Percentiles rank a stretch among this genome's conserved stretches.
phyloP scores from a whole-genome alignment of 2,797 vertebrate genomes.

The Scolopax rusticola region DNA sequence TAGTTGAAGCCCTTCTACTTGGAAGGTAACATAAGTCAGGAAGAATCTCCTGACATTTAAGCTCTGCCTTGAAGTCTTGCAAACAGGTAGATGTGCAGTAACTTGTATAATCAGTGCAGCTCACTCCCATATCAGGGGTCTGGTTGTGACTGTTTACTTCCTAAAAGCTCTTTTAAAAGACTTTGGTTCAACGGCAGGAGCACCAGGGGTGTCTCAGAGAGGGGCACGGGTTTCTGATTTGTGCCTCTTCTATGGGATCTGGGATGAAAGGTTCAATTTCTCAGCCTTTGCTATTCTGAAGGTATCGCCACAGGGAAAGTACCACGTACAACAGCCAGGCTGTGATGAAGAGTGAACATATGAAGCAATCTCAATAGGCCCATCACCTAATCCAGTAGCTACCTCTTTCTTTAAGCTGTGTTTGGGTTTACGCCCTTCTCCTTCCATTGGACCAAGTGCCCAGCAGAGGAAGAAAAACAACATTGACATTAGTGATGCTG shows the following conservation, averaged over 20 bases:
- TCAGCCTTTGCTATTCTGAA: neutral
- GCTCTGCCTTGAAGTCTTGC: neutral
- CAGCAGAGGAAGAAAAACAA: neutral
- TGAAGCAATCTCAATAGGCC: neutral
- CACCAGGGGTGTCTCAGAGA: neutral
- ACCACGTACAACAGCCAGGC: rapidly evolving
- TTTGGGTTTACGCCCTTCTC: neutral
- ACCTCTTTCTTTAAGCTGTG: neutral
- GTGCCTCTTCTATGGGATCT: neutral
- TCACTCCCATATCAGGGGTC: neutral
- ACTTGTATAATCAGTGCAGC: neutral
- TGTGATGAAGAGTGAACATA: neutral
- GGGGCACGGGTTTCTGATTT: neutral
- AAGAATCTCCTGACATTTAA: neutral
- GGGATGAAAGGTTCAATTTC: neutral
- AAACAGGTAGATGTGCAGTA: neutral
- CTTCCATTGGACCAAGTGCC: neutral
- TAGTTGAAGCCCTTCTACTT: neutral
- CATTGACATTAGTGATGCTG: neutral
- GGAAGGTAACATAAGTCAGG: neutral
- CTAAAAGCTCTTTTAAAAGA: neutral
- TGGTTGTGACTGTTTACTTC: neutral
- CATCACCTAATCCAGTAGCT: neutral
- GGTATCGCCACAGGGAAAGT: neutral
- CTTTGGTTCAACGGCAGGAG: neutral